Base-by-base conservation (phyloP, 2,797 vertebrate species). In the Lagodon rhomboides region DNA sequence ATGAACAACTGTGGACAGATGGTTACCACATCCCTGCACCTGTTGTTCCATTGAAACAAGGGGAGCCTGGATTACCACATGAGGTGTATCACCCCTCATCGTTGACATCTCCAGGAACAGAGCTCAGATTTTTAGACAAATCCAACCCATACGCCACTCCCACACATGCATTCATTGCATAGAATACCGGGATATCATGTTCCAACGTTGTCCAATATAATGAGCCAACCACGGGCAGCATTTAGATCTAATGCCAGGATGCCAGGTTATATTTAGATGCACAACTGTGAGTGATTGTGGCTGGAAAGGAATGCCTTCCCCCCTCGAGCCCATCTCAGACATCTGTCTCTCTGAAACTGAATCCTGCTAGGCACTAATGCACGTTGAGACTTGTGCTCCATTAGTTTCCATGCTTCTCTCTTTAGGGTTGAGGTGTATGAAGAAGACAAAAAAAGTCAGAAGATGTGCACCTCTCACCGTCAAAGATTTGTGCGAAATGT, bases 301-400 rank as follows among this genome's bases (percentile, higher is more conserved):
- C 71, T 82, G 73, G 68, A 88, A 76, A 79, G 71, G 67, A 89
- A 70, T 22, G 13, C 73, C 55, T 13, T 44, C 65, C 68, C 62
- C 44, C 60, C 67, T 18, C 4, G 7, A 63, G 55, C 61, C 41
- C 47, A 77, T 83, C 74, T 2, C 76, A 89, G 85, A 87, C 88
- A 91, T 92, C 87, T 89, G 88, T 89, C 85, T 88, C 58, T 65
- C 85, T 86, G 92, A 93, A 94, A 93, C 79, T 44, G 55, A 89
- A 92, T 75, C 85, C 87, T 53, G 68, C 69, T 2, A 49, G 58
- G 55, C 66, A 50, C 86, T 93, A 89, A 90, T 86, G 87, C 87
- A 62, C 74, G 91, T 81, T 86, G 78, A 75, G 84, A 56, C 83
- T 75, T 73, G 76, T 17, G 77, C 74, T 85, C 83, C 82, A 87